Evolutionary conservation across 2,113 vertebrate genomes (phyloP).

Genomic region (Amblyornis subalaris): DNA sequence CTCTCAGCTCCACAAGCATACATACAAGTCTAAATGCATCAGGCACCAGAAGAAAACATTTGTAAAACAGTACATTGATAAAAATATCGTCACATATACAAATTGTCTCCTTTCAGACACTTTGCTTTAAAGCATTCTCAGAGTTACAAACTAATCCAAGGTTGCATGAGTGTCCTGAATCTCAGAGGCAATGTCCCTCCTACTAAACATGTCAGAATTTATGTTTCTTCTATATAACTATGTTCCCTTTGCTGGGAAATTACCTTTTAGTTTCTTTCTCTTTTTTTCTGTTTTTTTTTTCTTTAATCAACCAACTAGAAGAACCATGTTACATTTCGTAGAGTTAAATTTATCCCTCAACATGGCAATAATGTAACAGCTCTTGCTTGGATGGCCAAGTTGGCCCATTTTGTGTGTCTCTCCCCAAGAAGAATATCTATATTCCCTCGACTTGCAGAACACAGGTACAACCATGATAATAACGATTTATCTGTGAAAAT

Average conservation of each 20-base stretch:
- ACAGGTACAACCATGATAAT: neutral
- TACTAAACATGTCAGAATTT: neutral
- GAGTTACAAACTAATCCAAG: neutral
- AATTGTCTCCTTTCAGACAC: neutral
- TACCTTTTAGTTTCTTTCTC: neutral
- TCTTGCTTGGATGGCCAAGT: neutral
- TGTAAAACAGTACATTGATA: neutral
- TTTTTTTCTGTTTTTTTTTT: neutral
- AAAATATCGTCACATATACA: neutral
- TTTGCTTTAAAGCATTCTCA: neutral
- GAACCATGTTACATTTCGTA: neutral
- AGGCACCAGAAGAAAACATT: neutral
- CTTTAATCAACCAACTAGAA: neutral
- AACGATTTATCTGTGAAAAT: neutral
- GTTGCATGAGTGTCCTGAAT: neutral
- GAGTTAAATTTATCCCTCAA: neutral
- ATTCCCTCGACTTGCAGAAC: neutral
- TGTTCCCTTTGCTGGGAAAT: neutral
- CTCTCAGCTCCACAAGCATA: neutral
- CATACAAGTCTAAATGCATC: neutral
- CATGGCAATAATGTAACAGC: neutral
- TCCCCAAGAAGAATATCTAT: neutral
- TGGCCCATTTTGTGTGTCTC: neutral
- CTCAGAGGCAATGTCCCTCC: neutral
- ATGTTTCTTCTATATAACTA: neutral